Conservation (phyloP, 2,888 invertebrate species). For the Polyommatus iphigenia region DNA sequence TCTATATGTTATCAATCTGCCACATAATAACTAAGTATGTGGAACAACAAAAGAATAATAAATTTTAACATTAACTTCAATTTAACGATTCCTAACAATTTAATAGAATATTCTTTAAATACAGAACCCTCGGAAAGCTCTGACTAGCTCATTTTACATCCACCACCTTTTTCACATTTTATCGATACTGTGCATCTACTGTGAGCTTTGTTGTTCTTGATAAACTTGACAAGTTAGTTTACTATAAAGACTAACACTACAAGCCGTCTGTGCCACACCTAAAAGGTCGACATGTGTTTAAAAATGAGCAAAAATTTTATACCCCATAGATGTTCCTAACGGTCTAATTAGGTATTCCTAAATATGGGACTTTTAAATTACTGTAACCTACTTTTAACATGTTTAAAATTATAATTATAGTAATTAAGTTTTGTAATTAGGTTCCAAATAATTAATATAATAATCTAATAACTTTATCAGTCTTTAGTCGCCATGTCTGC, state of each 20-base stretch:
- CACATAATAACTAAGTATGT: too few relatives aligned
- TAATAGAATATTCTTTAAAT: background rate
- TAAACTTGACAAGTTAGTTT: background rate
- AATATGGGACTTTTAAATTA: constrained; percentile 7
- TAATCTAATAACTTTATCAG: constrained; percentile 1
- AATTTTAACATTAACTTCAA: too few relatives aligned
- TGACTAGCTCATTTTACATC: background rate
- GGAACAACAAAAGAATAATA: too few relatives aligned
- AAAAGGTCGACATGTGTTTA: constrained; percentile 12
- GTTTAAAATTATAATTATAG: constrained; percentile 3
- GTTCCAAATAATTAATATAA: background rate
- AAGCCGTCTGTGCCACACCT: background rate
- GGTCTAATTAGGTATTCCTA: background rate
- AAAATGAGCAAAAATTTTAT: background rate
- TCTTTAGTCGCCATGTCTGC: background rate
- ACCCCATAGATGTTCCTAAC: constrained; percentile 1
- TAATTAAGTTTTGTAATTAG: background rate
- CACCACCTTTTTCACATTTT: background rate
- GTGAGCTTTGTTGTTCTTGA: background rate
- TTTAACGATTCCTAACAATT: background rate
- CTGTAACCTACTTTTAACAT: constrained; percentile 1
- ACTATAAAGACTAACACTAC: background rate
- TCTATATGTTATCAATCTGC: too few relatives aligned
- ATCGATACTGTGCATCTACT: background rate
- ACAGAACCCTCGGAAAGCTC: too few relatives aligned